These are phyloP conservation scores for Phaethon lepturus DNA, from an alignment of 2,113 vertebrate species.

Conservation along the genomic window DNA sequence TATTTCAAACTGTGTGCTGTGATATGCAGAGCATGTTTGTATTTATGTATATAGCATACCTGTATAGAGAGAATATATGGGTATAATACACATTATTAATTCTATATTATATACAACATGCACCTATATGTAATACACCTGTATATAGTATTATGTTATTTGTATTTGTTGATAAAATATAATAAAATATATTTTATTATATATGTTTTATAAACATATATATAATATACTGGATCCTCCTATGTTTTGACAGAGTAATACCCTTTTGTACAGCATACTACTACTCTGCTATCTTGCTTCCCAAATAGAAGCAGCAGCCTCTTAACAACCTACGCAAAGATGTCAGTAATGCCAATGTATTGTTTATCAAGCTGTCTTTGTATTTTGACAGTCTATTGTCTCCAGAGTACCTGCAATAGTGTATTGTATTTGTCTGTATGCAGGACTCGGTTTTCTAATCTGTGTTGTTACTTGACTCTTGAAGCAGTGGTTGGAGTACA, in stretches of 20 bases:
- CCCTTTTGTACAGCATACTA: background rate
- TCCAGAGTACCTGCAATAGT: no score
- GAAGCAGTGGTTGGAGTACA: background rate
- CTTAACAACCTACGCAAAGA: fast-evolving
- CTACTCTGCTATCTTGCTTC: background rate
- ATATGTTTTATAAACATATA: background rate
- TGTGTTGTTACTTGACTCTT: background rate
- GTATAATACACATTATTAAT: background rate
- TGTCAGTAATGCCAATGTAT: background rate
- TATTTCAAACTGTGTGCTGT: background rate
- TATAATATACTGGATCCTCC: background rate
- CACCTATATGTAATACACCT: background rate
- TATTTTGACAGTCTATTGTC: background rate
- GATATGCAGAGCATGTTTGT: background rate
- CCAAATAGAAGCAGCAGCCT: background rate
- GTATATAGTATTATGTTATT: no score
- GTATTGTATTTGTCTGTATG: background rate
- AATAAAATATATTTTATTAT: background rate
- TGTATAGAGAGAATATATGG: background rate
- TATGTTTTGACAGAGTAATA: background rate
- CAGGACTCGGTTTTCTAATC: background rate
- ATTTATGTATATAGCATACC: background rate
- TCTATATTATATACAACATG: no score
- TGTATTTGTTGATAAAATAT: no score
- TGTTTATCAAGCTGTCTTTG: background rate